Evolutionary conservation across 2,113 vertebrate genomes (phyloP).

Genomic region (Pachycephala philippinensis): DNA sequence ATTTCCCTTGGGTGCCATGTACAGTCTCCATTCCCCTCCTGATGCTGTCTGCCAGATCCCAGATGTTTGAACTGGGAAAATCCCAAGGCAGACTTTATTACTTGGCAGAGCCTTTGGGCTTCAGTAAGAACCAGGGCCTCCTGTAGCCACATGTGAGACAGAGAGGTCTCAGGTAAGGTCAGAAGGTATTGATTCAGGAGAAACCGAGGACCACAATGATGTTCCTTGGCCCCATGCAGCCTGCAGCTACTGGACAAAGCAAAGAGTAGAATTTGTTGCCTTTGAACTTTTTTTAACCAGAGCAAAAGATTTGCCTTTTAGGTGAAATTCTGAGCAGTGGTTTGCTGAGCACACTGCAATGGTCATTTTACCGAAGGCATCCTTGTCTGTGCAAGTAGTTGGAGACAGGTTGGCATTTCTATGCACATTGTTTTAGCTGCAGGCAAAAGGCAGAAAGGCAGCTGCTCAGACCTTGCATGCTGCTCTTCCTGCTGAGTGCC

Average conservation of each 20-base stretch:
- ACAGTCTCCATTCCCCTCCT: neutral
- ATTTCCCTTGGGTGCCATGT: neutral
- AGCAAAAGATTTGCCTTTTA: neutral
- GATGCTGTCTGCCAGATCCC: neutral
- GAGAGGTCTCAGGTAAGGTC: neutral
- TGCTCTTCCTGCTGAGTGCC: neutral
- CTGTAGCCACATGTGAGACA: neutral
- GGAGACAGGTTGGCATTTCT: neutral
- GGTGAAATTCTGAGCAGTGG: neutral
- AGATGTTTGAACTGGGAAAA: neutral
- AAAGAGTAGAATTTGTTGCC: neutral
- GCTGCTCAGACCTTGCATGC: neutral
- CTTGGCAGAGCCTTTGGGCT: neutral
- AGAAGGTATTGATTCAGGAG: neutral
- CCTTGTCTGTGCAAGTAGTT: neutral
- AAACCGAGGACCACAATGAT: neutral
- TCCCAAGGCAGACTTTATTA: neutral
- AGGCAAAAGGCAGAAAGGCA: neutral
- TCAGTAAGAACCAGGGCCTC: neutral
- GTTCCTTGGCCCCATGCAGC: neutral
- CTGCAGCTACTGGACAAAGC: neutral
- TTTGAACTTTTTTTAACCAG: neutral
- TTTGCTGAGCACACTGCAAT: neutral
- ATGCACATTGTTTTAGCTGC: fast-evolving
- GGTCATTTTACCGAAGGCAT: neutral